phyloP scores from a whole-genome alignment of 2,113 vertebrate species.

The Oceanites oceanicus region DNA sequence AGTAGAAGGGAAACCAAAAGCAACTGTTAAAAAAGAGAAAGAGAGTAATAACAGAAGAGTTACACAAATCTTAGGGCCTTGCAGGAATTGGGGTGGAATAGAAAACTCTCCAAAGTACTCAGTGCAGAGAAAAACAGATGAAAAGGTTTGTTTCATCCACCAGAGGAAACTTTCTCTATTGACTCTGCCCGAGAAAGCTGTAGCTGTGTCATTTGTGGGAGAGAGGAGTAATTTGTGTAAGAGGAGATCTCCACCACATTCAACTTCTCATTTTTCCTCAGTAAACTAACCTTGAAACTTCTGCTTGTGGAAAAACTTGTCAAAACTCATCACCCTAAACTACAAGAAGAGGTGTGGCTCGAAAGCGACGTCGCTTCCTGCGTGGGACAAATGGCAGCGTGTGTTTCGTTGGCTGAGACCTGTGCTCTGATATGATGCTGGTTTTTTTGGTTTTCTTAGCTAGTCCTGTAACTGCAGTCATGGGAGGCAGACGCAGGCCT shows the following conservation, averaged over 20 bases:
- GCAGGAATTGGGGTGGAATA: neutral
- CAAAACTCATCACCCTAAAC: neutral
- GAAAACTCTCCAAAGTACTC: neutral
- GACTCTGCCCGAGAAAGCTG: neutral
- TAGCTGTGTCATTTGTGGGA: neutral
- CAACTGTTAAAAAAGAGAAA: neutral
- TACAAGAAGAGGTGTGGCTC: neutral
- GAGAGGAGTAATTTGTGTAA: neutral
- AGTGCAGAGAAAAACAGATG: neutral
- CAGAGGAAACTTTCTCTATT: neutral
- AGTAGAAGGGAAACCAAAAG: neutral
- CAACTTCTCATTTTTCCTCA: neutral
- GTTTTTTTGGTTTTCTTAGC: no score
- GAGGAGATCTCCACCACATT: neutral
- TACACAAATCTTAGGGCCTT: neutral
- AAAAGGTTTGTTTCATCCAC: neutral
- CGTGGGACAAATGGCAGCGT: neutral
- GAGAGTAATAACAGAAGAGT: neutral
- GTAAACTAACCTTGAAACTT: neutral
- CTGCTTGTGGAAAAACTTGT: neutral
- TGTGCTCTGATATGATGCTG: accelerated
- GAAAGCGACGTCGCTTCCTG: neutral
- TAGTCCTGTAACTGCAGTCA: neutral
- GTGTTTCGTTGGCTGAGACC: neutral
- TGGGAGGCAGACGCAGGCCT: neutral